These are phyloP conservation scores for Halictus ligatus DNA, from an alignment of 2,888 invertebrate genomes.

Conservation along the genomic window DNA sequence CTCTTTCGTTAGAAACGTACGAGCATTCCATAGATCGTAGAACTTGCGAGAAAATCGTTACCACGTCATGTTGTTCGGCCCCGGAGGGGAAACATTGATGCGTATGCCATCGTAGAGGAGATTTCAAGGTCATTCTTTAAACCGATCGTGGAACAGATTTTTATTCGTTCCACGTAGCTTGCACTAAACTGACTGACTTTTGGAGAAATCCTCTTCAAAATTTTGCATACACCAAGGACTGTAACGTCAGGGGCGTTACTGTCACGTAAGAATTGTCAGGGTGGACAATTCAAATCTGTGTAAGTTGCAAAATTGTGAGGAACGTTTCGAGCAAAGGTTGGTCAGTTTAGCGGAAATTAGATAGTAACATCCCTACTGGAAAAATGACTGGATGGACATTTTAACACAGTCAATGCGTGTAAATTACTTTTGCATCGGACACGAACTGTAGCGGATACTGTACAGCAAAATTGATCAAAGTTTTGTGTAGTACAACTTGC, in stretches of 20 bases:
- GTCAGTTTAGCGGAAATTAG: neutral
- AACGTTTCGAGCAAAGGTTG: too few species aligned
- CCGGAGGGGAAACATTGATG: neutral
- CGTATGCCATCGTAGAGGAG: neutral
- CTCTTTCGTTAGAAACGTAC: neutral
- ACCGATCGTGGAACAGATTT: neutral
- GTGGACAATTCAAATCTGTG: neutral
- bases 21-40: neutral
- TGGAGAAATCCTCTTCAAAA: too few species aligned
- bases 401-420: too few species aligned
- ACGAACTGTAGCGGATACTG: neutral
- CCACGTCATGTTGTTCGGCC: neutral
- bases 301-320: too few species aligned
- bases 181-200: neutral
- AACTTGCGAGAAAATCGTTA: neutral
- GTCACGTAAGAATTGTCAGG: neutral
- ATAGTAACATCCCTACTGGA: neutral
- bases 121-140: neutral
- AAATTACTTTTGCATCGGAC: neutral
- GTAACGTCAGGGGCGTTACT: neutral
- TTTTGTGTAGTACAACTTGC: neutral
- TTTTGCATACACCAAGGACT: too few species aligned
- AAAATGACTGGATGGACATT: neutral
- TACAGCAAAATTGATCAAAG: neutral
- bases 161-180: accelerated